A percentile compares a stretch with the other conserved stretches of the same genome.
These are phyloP conservation scores for Gobionotothen gibberifrons DNA, from an alignment of 2,797 vertebrate species.

Conservation along the genomic window DNA sequence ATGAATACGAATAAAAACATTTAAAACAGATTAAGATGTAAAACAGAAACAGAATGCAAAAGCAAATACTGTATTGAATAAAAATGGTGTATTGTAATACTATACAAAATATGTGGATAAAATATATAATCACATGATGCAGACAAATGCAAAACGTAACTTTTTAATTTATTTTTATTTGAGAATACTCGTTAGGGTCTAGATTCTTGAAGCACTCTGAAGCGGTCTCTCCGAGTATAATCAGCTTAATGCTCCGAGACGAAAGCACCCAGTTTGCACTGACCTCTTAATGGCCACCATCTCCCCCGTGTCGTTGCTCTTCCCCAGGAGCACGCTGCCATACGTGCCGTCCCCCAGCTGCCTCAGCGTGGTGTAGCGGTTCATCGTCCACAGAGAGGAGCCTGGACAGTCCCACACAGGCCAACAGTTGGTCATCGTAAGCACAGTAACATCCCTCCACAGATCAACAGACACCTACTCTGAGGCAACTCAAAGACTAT, in stretches of 20 bases:
- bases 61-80: too few relatives aligned
- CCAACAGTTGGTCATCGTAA: constrained; percentile 30
- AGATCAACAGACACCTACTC: neutral
- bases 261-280: constrained; percentile 35
- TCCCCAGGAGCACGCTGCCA: constrained; percentile 93
- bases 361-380: constrained; percentile 91
- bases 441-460: constrained; percentile 20
- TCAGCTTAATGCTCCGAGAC: constrained; percentile 44
- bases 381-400: constrained; percentile 81
- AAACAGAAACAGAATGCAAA: too few relatives aligned
- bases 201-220: constrained; percentile 5
- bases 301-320: constrained; percentile 92
- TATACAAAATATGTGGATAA: too few relatives aligned
- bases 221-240: constrained; percentile 33
- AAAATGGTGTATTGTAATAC: too few relatives aligned
- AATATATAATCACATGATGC: neutral
- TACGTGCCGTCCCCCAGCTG: constrained; percentile 95
- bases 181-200: constrained; percentile 1
- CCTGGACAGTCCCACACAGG: constrained; percentile 36
- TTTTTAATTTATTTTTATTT: neutral
- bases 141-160: neutral
- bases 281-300: constrained; percentile 96
- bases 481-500: constrained; percentile 10
- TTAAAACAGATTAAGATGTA: too few relatives aligned
- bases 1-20: too few relatives aligned